Percentiles rank a stretch among this genome's conserved stretches.
Evolutionary conservation across 2,113 vertebrate species (phyloP).

Genomic region (Progne subis): DNA sequence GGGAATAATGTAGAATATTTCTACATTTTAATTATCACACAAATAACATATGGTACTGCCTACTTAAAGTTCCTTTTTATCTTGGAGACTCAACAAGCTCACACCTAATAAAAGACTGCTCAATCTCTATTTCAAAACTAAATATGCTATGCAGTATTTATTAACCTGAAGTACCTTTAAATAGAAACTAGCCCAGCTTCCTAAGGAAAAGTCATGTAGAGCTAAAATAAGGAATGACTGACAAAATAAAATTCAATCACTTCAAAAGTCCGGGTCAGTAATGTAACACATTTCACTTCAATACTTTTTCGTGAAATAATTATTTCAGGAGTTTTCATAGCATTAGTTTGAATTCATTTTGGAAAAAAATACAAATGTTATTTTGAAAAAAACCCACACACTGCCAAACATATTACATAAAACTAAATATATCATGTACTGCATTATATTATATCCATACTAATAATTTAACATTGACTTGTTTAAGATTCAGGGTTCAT

Average conservation of each 20-base stretch:
- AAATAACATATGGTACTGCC: constrained; percentile 31
- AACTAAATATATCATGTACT: neutral
- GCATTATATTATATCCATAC: neutral
- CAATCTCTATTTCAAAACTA: neutral
- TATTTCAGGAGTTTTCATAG: neutral
- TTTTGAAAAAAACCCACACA: neutral
- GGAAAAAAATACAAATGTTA: neutral
- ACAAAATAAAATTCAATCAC: neutral
- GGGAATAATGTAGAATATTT: neutral
- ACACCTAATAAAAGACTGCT: constrained; percentile 20
- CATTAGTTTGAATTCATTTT: neutral
- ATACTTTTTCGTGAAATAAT: neutral
- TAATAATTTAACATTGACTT: neutral
- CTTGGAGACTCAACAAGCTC: neutral
- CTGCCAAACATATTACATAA: neutral
- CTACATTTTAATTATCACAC: constrained; percentile 18
- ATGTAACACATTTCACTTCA: neutral
- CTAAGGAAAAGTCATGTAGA: neutral
- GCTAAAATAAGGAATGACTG: neutral
- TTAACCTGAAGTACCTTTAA: neutral
- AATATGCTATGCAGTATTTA: neutral
- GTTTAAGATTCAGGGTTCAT: neutral
- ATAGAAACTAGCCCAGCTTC: neutral
- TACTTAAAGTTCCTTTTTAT: constrained; percentile 3
- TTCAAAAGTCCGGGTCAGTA: neutral